Evolutionary conservation across 1,140 invertebrate genomes (phyloP), one percentile per base, ranked within the genome.

Genomic region (Drosophila orosa): DNA sequence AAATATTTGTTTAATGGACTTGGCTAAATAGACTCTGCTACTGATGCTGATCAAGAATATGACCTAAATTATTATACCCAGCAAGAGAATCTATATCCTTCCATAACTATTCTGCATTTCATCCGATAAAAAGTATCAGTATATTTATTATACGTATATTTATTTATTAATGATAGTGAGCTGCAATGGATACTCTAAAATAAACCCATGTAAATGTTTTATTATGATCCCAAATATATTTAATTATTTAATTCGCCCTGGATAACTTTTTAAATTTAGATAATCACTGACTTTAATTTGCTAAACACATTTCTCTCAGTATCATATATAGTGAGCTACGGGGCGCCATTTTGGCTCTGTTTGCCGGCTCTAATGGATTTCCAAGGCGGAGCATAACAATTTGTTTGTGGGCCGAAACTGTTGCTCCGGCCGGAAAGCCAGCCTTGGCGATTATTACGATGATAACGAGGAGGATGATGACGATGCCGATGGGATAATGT

Each of bases 361-460:
- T 60, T 58, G 75, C 42, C 54, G 33, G 33, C 68, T 55, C 61
- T 80, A 80, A 80, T 80, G 78, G 71, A 58, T 74, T 68, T 66
- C 39, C 37, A 69, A 80, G 77, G 63, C 71, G 76, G 39, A 56
- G 69, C 77, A 74, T 55, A 80, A 80, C 62, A 77, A 77, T 77
- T 76, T 77, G 74, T 67, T 54, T 42, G 54, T 59, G 72, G 66
- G 42, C 50, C 42, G 52, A 72, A 71, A 72, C 68, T 72, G 68
- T 72, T 72, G 68, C 68, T 69, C 42, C 22, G 40, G 31, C 24
- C 39, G 62, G 48, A 29, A 44, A 55, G 66, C 39, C 48, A 42
- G 48, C 67, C 50, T 33, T 27, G 56, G 33, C 29, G 68, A 58
- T 71, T 71, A 71, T 48, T 57, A 27, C 42, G 40, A 39, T 45